Evolutionary conservation across 2,113 vertebrate genomes (phyloP), one percentile per base, ranked within the genome.

Genomic region (Carettochelys insculpta): DNA sequence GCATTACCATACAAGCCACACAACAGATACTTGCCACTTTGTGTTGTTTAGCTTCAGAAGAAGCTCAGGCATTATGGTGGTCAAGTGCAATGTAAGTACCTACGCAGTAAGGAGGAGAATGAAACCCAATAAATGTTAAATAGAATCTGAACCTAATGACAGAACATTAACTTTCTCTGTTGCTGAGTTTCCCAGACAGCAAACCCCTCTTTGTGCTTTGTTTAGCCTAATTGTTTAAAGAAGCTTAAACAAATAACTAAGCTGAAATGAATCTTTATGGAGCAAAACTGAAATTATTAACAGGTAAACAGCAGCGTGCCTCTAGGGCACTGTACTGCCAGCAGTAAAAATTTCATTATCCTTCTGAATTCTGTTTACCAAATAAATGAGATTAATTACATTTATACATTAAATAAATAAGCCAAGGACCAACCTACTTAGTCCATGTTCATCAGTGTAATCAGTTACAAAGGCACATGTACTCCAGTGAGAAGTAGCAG

Each of bases 341-440:
- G 86, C 86, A 96, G 96, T 68, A 58, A 92, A 97, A 97, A 95
- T 94, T 92, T 97, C 94, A 97, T 97, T 98, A 97, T 96, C 92
- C 92, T 92, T 88, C 92, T 92, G 87, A 97, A 97, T 96, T 97
- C 86, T 90, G 87, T 95, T 96, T 96, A 97, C 92, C 95, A 95
- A 97, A 95, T 96, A 97, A 97, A 97, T 94, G 68, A 97, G 97
- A 96, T 96, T 94, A 97, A 90, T 96, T 97, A 97, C 54, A 29
- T 97, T 97, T 97, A 97, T 96, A 96, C 96, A 71, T 95, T 86
- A 89, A 94, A 90, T 91, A 96, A 96, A 97, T 96, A 95, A 98
- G 97, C 95, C 96, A 83, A 95, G 73, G 50, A 86, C 92, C 96
- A 94, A 95, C 83, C 96, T 96, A 94, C 96, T 96, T 97, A 92